Evolutionary conservation across 1,140 invertebrate genomes (phyloP), one percentile per base, ranked within the genome.

Genomic region (Pseudomyrmex pallidus): DNA sequence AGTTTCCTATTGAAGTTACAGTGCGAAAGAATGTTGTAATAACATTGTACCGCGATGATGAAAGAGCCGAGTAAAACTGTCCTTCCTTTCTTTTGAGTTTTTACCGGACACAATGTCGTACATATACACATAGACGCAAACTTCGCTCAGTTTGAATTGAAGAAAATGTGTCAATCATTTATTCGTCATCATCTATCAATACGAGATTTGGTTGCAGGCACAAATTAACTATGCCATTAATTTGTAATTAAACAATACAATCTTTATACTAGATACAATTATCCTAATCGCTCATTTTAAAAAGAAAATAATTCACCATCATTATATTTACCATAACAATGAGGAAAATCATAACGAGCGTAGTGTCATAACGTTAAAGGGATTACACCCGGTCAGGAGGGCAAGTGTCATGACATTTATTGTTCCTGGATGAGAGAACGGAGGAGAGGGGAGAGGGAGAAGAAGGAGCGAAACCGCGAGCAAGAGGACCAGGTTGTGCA

Each of bases 1-100:
- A 48, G 57, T 13, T 70, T 68, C 3, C 44, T 12, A 20, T 70
- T 70, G 12, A 78, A 78, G 44, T 78, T 70, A 78, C 2, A 78
- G 9, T 9, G 50, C 12, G n/a, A 22, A 64, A 82, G 10, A 1
- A 66, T 9, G n/a, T 20, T 10, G 10, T 20, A 63, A 63, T 50
- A 15, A 3, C 59, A 64, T 64, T 50, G 20, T 22, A 12, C n/a
- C 35, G 46, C 15, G 48, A 63, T 74, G 46, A 74, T 20, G 22
- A 50, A 48, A 50, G 20, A 10, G 17, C 61, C 64, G 35, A 35
- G 35, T 35, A 35, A 35, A 35, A 35, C 35, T 35, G 35, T 35
- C 35, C 35, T 35, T 35, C 35, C 35, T 35, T 35, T 35, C 35
- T 35, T 35, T 35, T 35, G 35, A 35, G 35, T 35, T 35, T 35